Evolutionary conservation across 1,140 invertebrate species (phyloP).

Genomic region (Bombus cullumanus): DNA sequence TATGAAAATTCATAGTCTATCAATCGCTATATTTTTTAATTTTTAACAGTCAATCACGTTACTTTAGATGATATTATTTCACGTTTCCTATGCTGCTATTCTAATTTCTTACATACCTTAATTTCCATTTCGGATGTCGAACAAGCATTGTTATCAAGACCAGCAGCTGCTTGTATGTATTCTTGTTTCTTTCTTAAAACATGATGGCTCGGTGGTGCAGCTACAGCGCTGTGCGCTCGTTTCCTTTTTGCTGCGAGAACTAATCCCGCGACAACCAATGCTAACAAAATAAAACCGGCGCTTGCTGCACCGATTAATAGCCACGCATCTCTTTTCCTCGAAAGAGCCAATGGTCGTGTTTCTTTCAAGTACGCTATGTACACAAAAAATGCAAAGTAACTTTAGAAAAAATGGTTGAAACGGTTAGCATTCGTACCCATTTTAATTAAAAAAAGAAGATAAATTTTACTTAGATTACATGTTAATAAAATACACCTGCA

Average conservation of each 20-base stretch:
- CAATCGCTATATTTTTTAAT: too few relatives aligned
- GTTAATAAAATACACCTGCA: too few relatives aligned
- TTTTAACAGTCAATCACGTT: too few relatives aligned
- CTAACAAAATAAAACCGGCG: slow-evolving; percentile 85
- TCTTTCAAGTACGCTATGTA: slow-evolving; percentile 87
- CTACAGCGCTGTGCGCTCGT: slow-evolving; percentile 75
- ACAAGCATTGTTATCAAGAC: slow-evolving; percentile 76
- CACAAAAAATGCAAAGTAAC: not conserved
- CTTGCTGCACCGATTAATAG: slow-evolving; percentile 85
- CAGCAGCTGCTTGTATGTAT: slow-evolving; percentile 62
- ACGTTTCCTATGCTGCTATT: not conserved
- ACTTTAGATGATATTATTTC: not conserved
- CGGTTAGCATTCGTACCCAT: too few relatives aligned
- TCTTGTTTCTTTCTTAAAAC: slow-evolving; percentile 76
- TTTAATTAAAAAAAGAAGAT: too few relatives aligned
- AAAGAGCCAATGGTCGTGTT: slow-evolving; percentile 85
- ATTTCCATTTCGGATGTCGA: slow-evolving; percentile 77
- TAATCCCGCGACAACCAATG: slow-evolving; percentile 86
- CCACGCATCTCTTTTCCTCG: slow-evolving; percentile 85
- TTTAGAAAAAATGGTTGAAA: not conserved
- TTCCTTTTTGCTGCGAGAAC: slow-evolving; percentile 85
- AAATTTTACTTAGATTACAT: too few relatives aligned
- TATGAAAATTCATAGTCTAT: too few relatives aligned
- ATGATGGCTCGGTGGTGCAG: slow-evolving; percentile 70
- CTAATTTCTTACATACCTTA: slow-evolving; percentile 62